Base-by-base conservation (phyloP, 2,888 invertebrate species). In the Ophion ellenae region DNA sequence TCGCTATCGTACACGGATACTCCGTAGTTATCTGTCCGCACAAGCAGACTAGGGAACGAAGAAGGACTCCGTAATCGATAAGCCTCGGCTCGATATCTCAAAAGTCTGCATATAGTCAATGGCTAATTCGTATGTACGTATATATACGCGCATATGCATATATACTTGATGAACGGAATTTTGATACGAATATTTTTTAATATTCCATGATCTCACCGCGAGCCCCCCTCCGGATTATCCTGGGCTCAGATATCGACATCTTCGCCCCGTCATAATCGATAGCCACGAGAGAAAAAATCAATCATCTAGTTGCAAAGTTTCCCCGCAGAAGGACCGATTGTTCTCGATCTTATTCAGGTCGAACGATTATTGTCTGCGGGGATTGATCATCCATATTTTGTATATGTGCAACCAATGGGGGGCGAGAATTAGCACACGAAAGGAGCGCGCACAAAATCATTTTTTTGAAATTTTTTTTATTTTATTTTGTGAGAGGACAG, bases 21-120 rank as follows among this genome's bases (percentile, higher is more conserved):
- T 63, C 63, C 24, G 9, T 61, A 24, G 47, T 71, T 82, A 77
- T 81, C 73, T 74, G 4, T 69, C 0, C 73, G 67, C 28, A 63
- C 28, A 63, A 20, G 24, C 45, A 40, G 40, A 7, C 40, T 64
- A n/a, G 24, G 36, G 28, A 63, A 53, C 73, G 45, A 78, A 75
- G 64, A 67, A 82, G 81, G 53, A 83, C 64, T 79, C 66, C 69
- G 74, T 70, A 75, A 81, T 84, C 84, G 84, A 84, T 81, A 61
- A 79, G 79, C 83, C 67, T 67, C n/a, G 28, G 40, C 24, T 28
- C 77, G 83, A 71, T 83, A 76, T 83, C 70, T 69, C 36, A 20
- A 0, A 57, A 40, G 28, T 36, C n/a, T 64, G 6, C 28, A 57
- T 71, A 14, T 71, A 5, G 20, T 24, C 74, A 45, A 40, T 45